Conservation (phyloP, 2,888 invertebrate genomes). For the Yponomeuta sedellus region DNA sequence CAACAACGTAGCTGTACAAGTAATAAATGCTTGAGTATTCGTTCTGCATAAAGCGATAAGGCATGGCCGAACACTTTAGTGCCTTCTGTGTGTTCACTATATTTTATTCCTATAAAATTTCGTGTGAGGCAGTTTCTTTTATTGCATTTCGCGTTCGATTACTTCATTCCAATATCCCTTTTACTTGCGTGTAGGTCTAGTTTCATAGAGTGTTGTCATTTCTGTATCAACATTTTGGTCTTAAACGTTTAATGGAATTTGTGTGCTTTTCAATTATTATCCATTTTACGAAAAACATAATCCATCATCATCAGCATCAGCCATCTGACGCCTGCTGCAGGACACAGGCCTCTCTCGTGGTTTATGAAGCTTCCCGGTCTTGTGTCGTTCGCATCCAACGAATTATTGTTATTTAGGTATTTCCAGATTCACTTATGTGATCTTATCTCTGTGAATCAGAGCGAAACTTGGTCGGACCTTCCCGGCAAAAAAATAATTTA, state of each 20-base stretch:
- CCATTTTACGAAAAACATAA: not conserved
- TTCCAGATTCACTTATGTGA: too few relatives aligned
- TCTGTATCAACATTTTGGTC: not conserved
- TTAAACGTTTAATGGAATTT: not conserved
- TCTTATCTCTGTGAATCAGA: too few relatives aligned
- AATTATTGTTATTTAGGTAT: too few relatives aligned
- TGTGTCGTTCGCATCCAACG: too few relatives aligned
- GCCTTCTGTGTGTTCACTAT: not conserved
- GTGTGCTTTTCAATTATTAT: not conserved
- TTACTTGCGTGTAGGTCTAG: not conserved
- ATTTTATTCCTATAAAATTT: not conserved
- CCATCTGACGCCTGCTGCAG: too few relatives aligned
- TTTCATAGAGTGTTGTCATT: not conserved
- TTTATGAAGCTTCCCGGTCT: too few relatives aligned
- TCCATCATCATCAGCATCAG: too few relatives aligned
- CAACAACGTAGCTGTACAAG: not conserved
- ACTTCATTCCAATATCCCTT: not conserved
- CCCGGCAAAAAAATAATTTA: too few relatives aligned
- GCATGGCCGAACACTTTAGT: not conserved
- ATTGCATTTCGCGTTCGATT: not conserved
- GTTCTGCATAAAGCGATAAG: conserved; percentile 6
- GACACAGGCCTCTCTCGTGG: too few relatives aligned
- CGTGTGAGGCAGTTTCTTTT: not conserved
- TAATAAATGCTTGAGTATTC: not conserved
- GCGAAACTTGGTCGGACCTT: too few relatives aligned